A percentile compares a stretch with the other conserved stretches of the same genome.
These are phyloP conservation scores for Burhinus bistriatus DNA, from an alignment of 2,113 vertebrate genomes.

Conservation along the genomic window DNA sequence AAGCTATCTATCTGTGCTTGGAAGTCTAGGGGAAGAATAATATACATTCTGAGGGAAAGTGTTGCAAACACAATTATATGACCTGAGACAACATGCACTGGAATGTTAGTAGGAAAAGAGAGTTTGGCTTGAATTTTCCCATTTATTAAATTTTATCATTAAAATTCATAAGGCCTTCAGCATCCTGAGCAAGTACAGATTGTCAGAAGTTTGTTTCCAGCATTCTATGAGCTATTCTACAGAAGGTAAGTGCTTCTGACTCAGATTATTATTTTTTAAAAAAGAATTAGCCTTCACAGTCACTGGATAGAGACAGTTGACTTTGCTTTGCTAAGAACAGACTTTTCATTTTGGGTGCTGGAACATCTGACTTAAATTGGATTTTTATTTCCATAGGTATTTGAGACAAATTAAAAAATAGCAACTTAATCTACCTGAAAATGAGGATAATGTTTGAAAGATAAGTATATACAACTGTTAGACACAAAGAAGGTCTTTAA, in stretches of 20 bases:
- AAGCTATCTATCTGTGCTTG: rapidly evolving
- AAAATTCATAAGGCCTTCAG: background rate
- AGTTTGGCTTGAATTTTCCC: background rate
- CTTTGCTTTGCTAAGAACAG: background rate
- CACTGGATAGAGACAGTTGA: background rate
- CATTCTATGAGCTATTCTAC: background rate
- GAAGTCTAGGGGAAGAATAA: background rate
- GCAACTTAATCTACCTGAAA: background rate
- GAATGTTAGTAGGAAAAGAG: background rate
- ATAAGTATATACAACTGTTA: background rate
- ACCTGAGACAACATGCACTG: background rate
- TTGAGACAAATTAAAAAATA: background rate
- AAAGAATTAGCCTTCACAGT: background rate
- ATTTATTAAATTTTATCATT: background rate
- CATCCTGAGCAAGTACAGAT: background rate
- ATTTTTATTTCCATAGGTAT: background rate
- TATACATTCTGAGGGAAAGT: background rate
- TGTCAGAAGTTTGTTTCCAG: background rate
- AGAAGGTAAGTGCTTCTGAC: background rate
- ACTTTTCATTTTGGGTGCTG: background rate
- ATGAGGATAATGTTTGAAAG: background rate
- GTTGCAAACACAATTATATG: background rate
- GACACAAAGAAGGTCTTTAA: background rate
- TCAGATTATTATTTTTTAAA: background rate
- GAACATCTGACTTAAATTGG: background rate